Percentiles rank a stretch among this genome's conserved stretches.
phyloP scores from a whole-genome alignment of 2,113 vertebrate genomes.

The Cyrtonyx montezumae region DNA sequence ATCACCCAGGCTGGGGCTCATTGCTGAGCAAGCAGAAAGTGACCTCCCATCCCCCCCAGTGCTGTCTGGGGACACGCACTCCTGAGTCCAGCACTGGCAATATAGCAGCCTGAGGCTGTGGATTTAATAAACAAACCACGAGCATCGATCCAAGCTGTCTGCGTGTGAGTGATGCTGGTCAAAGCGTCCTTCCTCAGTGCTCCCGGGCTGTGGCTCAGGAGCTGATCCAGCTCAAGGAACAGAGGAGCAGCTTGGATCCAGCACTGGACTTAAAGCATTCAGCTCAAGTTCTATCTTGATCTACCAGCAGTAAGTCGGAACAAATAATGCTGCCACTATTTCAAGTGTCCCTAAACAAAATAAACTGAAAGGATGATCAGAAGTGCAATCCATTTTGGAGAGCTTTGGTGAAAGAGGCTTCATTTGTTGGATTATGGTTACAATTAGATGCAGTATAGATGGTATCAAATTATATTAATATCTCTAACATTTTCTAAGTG shows the following conservation, averaged over 20 bases:
- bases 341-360: neutral
- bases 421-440: constrained; percentile 27
- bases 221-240: rapidly evolving
- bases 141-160: rapidly evolving
- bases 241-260: neutral
- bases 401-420: constrained; percentile 29
- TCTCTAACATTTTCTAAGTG: constrained; percentile 20
- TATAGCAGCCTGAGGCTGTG: neutral
- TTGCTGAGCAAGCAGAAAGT: neutral
- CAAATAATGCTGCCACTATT: neutral
- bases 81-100: neutral
- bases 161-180: neutral
- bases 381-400: neutral
- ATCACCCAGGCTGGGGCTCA: neutral
- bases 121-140: neutral
- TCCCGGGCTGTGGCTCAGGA: neutral
- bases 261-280: neutral
- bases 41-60: neutral
- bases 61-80: neutral
- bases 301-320: neutral
- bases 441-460: constrained; percentile 26
- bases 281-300: neutral
- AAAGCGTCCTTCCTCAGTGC: rapidly evolving
- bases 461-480: constrained; percentile 49
- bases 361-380: neutral